phyloP scores from a whole-genome alignment of 2,797 vertebrate genomes.

The Danio jaintianensis region DNA sequence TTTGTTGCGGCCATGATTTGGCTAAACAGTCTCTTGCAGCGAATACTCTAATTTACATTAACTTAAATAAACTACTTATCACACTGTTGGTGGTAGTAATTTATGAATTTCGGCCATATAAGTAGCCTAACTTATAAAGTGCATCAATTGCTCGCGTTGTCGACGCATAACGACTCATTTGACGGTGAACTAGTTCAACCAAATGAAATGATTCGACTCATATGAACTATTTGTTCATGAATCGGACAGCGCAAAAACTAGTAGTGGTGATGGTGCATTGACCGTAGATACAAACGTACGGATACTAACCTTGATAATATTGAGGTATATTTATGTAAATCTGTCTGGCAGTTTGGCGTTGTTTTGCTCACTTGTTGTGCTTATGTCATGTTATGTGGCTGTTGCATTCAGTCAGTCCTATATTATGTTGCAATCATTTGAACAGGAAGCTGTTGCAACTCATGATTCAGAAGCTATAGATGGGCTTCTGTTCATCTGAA shows the following conservation, averaged over 20 bases:
- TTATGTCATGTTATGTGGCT: not conserved
- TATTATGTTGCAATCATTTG: constrained; percentile 25
- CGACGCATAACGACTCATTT: too few species aligned
- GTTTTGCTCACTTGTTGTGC: not conserved
- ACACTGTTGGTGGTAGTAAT: too few species aligned
- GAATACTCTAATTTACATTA: too few species aligned
- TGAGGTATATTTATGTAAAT: not conserved
- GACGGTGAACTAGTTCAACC: not conserved
- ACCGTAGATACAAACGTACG: not conserved
- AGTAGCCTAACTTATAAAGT: too few species aligned
- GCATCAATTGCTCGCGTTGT: too few species aligned
- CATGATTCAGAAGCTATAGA: not conserved
- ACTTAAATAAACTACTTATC: too few species aligned
- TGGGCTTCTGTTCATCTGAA: not conserved
- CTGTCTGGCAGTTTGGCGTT: not conserved
- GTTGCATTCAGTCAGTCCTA: not conserved
- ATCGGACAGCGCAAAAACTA: not conserved
- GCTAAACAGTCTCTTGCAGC: too few species aligned
- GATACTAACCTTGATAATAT: not conserved
- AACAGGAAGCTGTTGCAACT: constrained; percentile 13
- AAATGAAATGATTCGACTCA: not conserved
- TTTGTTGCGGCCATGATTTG: too few species aligned
- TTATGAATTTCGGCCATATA: too few species aligned
- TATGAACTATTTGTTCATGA: constrained; percentile 7
- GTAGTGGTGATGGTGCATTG: constrained; percentile 12